Base-by-base conservation (phyloP, 2,113 vertebrate genomes). In the Rynchops niger region DNA sequence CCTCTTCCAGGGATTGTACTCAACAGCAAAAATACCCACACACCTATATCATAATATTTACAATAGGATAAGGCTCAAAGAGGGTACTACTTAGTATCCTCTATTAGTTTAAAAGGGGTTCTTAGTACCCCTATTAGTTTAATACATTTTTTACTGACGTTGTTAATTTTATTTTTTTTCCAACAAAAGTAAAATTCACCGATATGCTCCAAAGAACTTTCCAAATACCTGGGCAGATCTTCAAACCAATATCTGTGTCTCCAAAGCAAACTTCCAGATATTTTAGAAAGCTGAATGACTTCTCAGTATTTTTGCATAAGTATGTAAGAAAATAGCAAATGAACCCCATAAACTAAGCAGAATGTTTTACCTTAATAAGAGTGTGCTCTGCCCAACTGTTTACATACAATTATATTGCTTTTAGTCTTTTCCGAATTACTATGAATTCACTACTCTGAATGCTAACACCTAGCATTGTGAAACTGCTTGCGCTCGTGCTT, bases 1-100 rank as follows among this genome's bases (percentile, higher is more conserved):
- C 86, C 93, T 96, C 83, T 82, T 66, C 25, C 2, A 76, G 61
- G 77, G 80, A 82, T 58, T 62, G 63, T 52, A 45, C 66, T 87
- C 83, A 58, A 49, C 36, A 90, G 94, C 63, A 81, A n/a, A 82
- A 89, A 58, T 17, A 80, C 66, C 78, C 53, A 67, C 15, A 22
- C 82, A 92, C 86, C 72, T 97, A 47, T 66, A 91, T 22, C 16
- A 38, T 15, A 95, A 94, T 88, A 91, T 95, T 95, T 93, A 88
- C 74, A 43, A 7, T 5, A 70, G 52, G 61, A 43, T 80, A 56
- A 83, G 30, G 12, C 81, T 65, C 15, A 7, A 55, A 47, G 32
- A 61, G 12, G 21, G 15, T 13, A 69, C 49, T 81, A 52, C 55
- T 61, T 32, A 20, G 29, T 66, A 29, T 12, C 18, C 27, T 30